These are phyloP conservation scores for Meloidogyne exigua DNA, from an alignment of 1,140 invertebrate species.

Conservation along the genomic window DNA sequence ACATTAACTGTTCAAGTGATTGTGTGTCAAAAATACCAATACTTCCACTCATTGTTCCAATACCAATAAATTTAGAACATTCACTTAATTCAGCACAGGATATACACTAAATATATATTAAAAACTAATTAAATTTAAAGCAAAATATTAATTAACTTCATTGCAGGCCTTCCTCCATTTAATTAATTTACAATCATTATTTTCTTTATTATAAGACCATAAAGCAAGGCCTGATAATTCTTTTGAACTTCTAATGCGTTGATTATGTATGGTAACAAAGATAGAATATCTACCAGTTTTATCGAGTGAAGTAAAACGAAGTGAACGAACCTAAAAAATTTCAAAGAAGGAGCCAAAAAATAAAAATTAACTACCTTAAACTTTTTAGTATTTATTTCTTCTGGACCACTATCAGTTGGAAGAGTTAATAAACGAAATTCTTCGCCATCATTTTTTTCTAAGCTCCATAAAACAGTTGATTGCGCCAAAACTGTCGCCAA, in stretches of 20 bases:
- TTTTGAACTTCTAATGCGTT: slow-evolving; percentile 31
- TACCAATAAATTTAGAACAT: slow-evolving; percentile 28
- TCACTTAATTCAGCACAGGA: slow-evolving; percentile 34
- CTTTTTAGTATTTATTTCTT: slow-evolving; percentile 10
- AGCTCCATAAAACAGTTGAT: slow-evolving; percentile 25
- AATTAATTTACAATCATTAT: slow-evolving; percentile 27
- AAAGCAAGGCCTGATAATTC: slow-evolving; percentile 30
- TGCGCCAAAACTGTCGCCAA: slow-evolving; percentile 20
- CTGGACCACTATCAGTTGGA: neutral
- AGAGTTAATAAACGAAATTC: neutral
- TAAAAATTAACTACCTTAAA: slow-evolving; percentile 6
- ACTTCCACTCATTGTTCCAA: slow-evolving; percentile 42
- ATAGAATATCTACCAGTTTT: slow-evolving; percentile 15
- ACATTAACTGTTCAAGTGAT: slow-evolving; percentile 6
- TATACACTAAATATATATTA: slow-evolving; percentile 20
- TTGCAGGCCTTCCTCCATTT: slow-evolving; percentile 23
- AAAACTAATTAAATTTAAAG: slow-evolving; percentile 17
- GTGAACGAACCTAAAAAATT: slow-evolving; percentile 34
- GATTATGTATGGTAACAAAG: slow-evolving; percentile 37
- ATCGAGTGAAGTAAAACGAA: slow-evolving; percentile 28
- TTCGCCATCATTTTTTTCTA: slow-evolving; percentile 11
- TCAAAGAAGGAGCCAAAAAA: neutral
- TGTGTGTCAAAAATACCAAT: slow-evolving; percentile 37
- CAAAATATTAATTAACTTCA: slow-evolving; percentile 19
- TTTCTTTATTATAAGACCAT: slow-evolving; percentile 25